phyloP scores from a whole-genome alignment of 1,140 invertebrate genomes.

The Diorhabda sublineata region DNA sequence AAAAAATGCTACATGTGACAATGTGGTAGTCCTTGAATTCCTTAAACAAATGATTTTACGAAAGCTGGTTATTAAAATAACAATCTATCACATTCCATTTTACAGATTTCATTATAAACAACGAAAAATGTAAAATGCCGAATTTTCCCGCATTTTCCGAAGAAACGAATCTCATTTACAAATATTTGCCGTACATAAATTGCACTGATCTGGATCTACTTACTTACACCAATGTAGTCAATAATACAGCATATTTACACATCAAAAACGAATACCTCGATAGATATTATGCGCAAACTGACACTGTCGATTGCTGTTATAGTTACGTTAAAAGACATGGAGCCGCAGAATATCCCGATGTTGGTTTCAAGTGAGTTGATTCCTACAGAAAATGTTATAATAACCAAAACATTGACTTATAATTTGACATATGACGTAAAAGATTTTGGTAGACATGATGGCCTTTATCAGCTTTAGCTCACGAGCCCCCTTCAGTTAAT shows the following conservation, averaged over 20 bases:
- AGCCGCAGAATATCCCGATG: conserved; percentile 24
- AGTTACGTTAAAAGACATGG: conserved; percentile 30
- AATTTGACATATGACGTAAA: too few relatives aligned
- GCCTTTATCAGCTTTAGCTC: too few relatives aligned
- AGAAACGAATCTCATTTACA: conserved; percentile 53
- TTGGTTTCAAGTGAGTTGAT: conserved; percentile 25
- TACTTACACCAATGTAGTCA: conserved; percentile 28
- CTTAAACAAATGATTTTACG: too few relatives aligned
- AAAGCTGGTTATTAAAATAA: too few relatives aligned
- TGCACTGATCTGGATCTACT: conserved; percentile 49
- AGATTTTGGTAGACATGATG: too few relatives aligned
- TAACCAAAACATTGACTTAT: too few relatives aligned
- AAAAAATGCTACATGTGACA: too few relatives aligned
- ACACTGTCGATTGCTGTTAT: conserved; percentile 29
- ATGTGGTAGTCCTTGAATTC: too few relatives aligned
- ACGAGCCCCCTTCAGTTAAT: too few relatives aligned
- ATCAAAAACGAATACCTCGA: conserved; percentile 27
- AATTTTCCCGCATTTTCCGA: conserved; percentile 63
- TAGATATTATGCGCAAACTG: conserved; percentile 19
- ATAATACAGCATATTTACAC: conserved; percentile 29
- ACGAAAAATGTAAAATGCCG: conserved; percentile 63
- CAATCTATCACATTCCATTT: not conserved
- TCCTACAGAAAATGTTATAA: too few relatives aligned
- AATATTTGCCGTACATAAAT: conserved; percentile 52
- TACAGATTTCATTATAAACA: conserved; percentile 56